phyloP scores from a whole-genome alignment of 2,113 vertebrate genomes.

The Melospiza georgiana region DNA sequence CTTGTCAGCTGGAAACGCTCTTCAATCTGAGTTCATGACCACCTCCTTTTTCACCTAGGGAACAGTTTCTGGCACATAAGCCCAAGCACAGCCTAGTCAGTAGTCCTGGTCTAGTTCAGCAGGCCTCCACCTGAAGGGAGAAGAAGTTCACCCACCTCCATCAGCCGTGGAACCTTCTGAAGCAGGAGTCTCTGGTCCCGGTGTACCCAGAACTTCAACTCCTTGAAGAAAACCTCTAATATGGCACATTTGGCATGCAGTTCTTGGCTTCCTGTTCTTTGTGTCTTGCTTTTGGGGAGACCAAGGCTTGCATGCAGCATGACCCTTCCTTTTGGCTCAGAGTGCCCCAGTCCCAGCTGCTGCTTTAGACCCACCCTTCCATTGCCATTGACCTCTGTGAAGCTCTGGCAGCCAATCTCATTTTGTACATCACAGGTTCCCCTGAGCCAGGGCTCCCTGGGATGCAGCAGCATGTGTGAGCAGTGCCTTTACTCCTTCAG shows the following conservation, averaged over 20 bases:
- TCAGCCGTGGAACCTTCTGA: background rate
- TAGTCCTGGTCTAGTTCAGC: background rate
- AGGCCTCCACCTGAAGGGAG: background rate
- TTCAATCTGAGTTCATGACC: background rate
- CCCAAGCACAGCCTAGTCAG: background rate
- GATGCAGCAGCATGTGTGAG: background rate
- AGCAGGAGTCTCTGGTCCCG: fast-evolving
- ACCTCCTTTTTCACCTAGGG: background rate
- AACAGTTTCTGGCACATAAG: background rate
- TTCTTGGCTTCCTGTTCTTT: background rate
- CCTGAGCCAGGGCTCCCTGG: background rate
- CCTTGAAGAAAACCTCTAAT: background rate
- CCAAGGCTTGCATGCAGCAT: background rate
- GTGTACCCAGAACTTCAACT: background rate
- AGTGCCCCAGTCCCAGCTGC: background rate
- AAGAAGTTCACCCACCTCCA: background rate
- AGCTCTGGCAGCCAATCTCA: background rate
- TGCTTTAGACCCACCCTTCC: background rate
- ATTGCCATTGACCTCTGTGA: background rate
- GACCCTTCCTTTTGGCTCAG: background rate
- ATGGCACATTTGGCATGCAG: no score
- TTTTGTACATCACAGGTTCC: background rate
- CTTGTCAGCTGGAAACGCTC: background rate
- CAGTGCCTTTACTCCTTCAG: background rate
- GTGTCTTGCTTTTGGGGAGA: background rate